Evolutionary conservation across 1,140 invertebrate species (phyloP).

Genomic region (Cherax quadricarinatus): DNA sequence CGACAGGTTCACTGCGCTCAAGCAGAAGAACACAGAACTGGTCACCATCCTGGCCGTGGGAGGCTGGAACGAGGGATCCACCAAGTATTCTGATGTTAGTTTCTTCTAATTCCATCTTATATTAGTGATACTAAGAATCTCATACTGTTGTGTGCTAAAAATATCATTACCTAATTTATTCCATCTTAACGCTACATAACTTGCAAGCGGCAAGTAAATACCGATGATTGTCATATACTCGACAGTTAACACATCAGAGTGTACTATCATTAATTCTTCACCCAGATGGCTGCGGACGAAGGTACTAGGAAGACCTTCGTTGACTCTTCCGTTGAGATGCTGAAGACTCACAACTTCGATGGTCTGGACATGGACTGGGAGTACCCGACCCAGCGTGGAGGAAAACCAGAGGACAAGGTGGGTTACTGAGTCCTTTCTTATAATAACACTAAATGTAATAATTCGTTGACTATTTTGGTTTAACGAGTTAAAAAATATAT

Average conservation of each 20-base stretch:
- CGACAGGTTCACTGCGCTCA: conserved; percentile 54
- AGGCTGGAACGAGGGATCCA: conserved; percentile 85
- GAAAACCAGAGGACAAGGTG: conserved; percentile 37
- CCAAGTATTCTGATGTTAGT: conserved; percentile 77
- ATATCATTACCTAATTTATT: no score
- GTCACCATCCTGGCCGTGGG: conserved; percentile 51
- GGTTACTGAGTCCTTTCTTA: neutral
- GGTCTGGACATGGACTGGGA: conserved; percentile 55
- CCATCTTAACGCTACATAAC: no score
- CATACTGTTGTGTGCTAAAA: no score
- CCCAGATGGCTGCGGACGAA: conserved; percentile 1
- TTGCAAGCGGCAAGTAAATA: no score
- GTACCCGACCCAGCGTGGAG: conserved; percentile 47
- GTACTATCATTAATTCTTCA: neutral
- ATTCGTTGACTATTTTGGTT: neutral
- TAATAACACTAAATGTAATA: neutral
- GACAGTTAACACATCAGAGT: neutral
- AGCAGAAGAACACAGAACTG: conserved; percentile 42
- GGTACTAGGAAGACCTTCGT: conserved; percentile 27
- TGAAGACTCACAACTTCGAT: conserved; percentile 45
- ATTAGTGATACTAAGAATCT: no score
- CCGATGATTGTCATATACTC: neutral
- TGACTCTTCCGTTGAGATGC: conserved; percentile 20
- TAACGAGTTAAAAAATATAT: neutral
- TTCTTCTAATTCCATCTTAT: neutral